phyloP scores from a whole-genome alignment of 2,113 vertebrate genomes.

The Scartelaos histophorus region DNA sequence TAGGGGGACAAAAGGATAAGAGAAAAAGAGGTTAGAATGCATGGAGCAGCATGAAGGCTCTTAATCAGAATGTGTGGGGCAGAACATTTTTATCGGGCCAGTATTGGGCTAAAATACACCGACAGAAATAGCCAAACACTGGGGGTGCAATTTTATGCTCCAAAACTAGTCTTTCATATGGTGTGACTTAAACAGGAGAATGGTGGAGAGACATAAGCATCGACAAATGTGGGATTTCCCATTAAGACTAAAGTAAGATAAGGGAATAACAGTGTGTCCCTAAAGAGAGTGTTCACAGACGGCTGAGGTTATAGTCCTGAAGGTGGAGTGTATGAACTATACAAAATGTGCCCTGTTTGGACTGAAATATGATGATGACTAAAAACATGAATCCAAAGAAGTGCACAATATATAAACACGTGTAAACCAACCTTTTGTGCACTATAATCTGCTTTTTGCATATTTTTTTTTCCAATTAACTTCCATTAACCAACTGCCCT shows the following conservation, averaged over 20 bases:
- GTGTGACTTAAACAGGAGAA: slow-evolving; percentile 20
- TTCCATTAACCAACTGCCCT: neutral
- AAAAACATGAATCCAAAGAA: too few relatives aligned
- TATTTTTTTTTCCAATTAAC: neutral
- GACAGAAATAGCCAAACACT: slow-evolving; percentile 46
- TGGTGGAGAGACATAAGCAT: neutral
- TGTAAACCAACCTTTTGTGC: neutral
- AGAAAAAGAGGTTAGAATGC: slow-evolving; percentile 40
- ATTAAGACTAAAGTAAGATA: slow-evolving; percentile 7
- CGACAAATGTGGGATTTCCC: slow-evolving; percentile 7
- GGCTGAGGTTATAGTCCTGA: neutral
- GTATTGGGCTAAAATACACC: slow-evolving; percentile 16
- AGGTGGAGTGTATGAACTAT: neutral
- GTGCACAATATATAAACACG: too few relatives aligned
- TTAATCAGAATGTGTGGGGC: slow-evolving; percentile 50
- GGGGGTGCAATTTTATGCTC: slow-evolving; percentile 24
- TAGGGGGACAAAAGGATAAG: slow-evolving; percentile 15
- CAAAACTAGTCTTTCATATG: slow-evolving; percentile 34
- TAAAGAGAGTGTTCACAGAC: neutral
- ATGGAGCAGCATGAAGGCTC: slow-evolving; percentile 43
- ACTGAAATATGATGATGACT: neutral
- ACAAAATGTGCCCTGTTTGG: neutral
- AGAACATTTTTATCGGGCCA: slow-evolving; percentile 50
- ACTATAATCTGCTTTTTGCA: neutral
- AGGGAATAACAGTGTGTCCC: slow-evolving; percentile 9